Conservation (phyloP, 2,797 vertebrate genomes). For the Crax fasciolata region DNA sequence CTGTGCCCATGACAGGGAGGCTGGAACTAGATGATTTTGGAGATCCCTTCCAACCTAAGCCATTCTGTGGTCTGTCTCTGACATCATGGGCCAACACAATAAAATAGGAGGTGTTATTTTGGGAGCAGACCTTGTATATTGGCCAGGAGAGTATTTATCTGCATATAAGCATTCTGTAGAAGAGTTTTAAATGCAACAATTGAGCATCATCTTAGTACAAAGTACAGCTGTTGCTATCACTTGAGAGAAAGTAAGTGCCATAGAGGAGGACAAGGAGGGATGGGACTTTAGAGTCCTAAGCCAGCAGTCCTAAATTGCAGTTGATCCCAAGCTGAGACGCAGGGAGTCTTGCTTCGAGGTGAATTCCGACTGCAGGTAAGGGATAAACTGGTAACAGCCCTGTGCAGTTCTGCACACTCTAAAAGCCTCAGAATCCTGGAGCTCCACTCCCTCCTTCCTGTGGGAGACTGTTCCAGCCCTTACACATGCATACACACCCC, state of each 20-base stretch:
- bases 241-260: neutral
- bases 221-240: neutral
- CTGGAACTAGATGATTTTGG: too few relatives aligned
- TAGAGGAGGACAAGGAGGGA: neutral
- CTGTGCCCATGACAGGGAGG: too few relatives aligned
- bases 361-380: neutral
- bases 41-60: too few relatives aligned
- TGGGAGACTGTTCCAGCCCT: too few relatives aligned
- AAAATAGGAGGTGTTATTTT: neutral
- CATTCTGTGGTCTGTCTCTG: neutral
- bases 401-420: neutral
- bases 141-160: neutral
- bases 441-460: rapidly evolving
- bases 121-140: neutral
- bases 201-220: neutral
- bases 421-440: neutral
- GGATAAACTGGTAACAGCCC: neutral
- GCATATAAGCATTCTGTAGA: neutral
- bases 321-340: neutral
- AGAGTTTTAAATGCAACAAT: neutral
- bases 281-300: neutral
- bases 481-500: neutral
- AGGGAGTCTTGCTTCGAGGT: neutral
- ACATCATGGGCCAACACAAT: neutral
- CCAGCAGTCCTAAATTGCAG: neutral